These are phyloP conservation scores for Oryzias celebensis DNA, from an alignment of 2,113 vertebrate genomes.

Conservation along the genomic window DNA sequence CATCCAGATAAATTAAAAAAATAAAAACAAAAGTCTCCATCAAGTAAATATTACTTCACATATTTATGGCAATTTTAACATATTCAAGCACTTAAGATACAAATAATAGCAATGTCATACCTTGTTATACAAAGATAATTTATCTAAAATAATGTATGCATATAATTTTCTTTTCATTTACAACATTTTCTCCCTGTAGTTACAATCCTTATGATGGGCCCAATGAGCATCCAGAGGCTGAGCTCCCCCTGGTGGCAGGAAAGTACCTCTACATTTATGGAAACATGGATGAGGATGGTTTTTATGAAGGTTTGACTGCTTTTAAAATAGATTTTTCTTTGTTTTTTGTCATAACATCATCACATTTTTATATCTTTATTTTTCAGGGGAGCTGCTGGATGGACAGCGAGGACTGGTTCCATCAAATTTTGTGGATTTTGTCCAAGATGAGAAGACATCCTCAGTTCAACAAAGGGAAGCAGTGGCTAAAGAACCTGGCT, in stretches of 20 bases:
- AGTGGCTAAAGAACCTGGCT: constrained; percentile 80
- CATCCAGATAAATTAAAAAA: too few species aligned
- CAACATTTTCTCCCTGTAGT: constrained; percentile 63
- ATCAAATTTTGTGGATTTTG: constrained; percentile 97
- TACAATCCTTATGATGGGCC: constrained; percentile 98
- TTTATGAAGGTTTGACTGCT: constrained; percentile 89
- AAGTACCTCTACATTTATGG: constrained; percentile 98
- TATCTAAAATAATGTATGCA: too few species aligned
- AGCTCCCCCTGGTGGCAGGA: constrained; percentile 94
- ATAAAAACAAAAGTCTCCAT: too few species aligned
- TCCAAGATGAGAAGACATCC: constrained; percentile 84
- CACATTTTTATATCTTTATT: constrained; percentile 13
- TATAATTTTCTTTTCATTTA: not conserved
- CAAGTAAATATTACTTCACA: too few species aligned
- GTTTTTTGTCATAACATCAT: not conserved
- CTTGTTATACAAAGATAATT: too few species aligned
- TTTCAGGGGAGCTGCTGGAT: constrained; percentile 91
- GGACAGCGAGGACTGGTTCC: constrained; percentile 94
- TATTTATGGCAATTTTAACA: too few species aligned
- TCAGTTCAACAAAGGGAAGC: constrained; percentile 68
- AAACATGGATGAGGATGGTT: constrained; percentile 98
- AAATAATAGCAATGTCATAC: too few species aligned
- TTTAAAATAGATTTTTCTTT: not conserved
- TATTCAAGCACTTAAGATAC: too few species aligned
- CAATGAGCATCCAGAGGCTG: constrained; percentile 96